Evolutionary conservation across 1,140 invertebrate genomes (phyloP), one percentile per base, ranked within the genome.

Genomic region (Cydia splendana): DNA sequence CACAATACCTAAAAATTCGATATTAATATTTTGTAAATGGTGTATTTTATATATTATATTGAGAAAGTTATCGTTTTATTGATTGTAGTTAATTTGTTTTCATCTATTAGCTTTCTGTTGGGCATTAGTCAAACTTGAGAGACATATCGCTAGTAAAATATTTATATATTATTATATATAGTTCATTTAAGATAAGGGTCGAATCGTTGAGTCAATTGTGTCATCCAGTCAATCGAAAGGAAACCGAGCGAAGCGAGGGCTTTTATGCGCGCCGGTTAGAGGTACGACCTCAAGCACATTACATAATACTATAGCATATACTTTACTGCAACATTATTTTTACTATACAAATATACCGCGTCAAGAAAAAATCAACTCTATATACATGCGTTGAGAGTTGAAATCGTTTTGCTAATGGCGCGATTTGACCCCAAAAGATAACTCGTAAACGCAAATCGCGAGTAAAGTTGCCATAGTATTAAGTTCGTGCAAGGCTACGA

Each of bases 31-130:
- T 91, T 91, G 83, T 88, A 89, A 88, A 86, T 75, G 77, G 85
- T 91, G 86, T 91, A 91, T 89, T 91, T 91, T 91, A 87, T 90
- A 90, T 85, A 86, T 90, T 90, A 85, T 89, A 89, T 87, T 88
- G 75, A 86, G 78, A 80, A 78, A 80, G 78, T 82, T 86, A 83
- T 87, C 77, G 75, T 85, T 87, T 87, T 79, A 78, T 82, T 86
- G 80, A 76, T 82, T 80, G 84, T 89, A 87, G 84, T 80, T 51
- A 20, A 10, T 53, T 71, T 75, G 28, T 87, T 87, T 82, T 74
- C 84, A 84, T 86, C 81, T 81, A 83, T 87, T 83, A 83, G 85
- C 86, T 76, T 57, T 85, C 82, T 82, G 83, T 76, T 80, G 77
- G 67, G 87, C 87, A 87, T 87, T 84, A 88, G 88, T 86, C 81